Evolutionary conservation across 1,140 invertebrate species (phyloP).

Genomic region (Drosophila punjabiensis): DNA sequence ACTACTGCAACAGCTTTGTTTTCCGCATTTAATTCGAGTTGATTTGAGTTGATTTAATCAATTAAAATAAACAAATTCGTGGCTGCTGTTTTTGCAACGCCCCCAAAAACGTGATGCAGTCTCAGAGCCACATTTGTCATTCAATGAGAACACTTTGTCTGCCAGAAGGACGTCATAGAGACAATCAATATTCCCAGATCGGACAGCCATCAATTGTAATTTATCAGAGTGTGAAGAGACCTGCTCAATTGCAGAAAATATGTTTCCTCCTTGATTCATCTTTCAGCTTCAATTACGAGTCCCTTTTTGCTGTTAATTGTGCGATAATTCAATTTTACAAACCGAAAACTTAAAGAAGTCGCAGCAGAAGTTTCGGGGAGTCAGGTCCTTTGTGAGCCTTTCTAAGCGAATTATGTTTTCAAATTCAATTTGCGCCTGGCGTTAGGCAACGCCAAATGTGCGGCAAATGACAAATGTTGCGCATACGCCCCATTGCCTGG

Average conservation of each 20-base stretch:
- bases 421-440: slow-evolving; percentile 66
- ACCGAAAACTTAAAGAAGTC: slow-evolving; percentile 64
- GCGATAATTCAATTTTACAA: slow-evolving; percentile 34
- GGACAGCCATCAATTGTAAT: slow-evolving; percentile 41
- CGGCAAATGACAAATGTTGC: slow-evolving; percentile 42
- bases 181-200: slow-evolving; percentile 34
- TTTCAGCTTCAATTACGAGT: slow-evolving; percentile 31
- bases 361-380: slow-evolving; percentile 11
- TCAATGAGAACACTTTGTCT: slow-evolving; percentile 26
- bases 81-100: slow-evolving; percentile 17
- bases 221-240: not conserved
- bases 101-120: slow-evolving; percentile 25
- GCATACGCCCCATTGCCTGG: slow-evolving; percentile 35
- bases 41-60: slow-evolving; percentile 46
- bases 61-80: slow-evolving; percentile 46
- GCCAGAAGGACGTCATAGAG: slow-evolving; percentile 28
- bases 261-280: slow-evolving; percentile 23
- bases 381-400: not conserved
- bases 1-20: slow-evolving; percentile 35
- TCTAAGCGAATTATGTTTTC: slow-evolving; percentile 32
- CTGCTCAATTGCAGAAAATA: slow-evolving; percentile 24
- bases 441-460: slow-evolving; percentile 53
- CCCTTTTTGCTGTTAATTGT: slow-evolving; percentile 20
- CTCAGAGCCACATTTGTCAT: slow-evolving; percentile 15
- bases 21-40: slow-evolving; percentile 16